These are phyloP conservation scores for Campoletis sonorensis DNA, from an alignment of 1,140 invertebrate species.

Conservation along the genomic window DNA sequence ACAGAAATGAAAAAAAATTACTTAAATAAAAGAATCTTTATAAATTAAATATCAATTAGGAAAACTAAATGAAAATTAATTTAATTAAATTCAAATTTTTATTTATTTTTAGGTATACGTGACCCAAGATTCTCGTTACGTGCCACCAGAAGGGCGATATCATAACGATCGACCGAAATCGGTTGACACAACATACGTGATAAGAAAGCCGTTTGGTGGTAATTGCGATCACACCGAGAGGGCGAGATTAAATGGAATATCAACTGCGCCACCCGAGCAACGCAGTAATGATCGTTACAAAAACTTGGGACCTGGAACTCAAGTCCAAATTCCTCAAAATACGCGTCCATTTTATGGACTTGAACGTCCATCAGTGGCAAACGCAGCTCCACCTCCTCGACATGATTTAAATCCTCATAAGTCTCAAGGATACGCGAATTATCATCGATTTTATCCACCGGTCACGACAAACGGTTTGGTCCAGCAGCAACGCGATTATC, in stretches of 20 bases:
- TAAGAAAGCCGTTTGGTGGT: slow-evolving; percentile 67
- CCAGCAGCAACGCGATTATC: slow-evolving; percentile 7
- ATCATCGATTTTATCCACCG: slow-evolving; percentile 46
- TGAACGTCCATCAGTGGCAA: background rate
- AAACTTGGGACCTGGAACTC: background rate
- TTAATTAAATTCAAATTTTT: background rate
- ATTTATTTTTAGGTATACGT: slow-evolving; percentile 64
- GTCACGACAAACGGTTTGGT: slow-evolving; percentile 37
- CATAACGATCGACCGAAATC: slow-evolving; percentile 66
- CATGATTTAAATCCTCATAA: slow-evolving; percentile 52
- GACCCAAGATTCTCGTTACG: slow-evolving; percentile 71
- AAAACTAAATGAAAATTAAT: too few species aligned
- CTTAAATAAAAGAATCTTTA: too few species aligned
- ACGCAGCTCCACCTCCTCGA: slow-evolving; percentile 15
- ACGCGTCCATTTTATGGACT: background rate
- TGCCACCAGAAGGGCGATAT: slow-evolving; percentile 70
- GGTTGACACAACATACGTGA: slow-evolving; percentile 75
- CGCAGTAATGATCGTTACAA: background rate
- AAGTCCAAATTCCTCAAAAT: too few species aligned
- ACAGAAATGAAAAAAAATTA: too few species aligned
- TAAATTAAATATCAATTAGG: too few species aligned
- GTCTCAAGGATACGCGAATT: slow-evolving; percentile 58
- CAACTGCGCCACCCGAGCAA: background rate
- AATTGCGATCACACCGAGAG: slow-evolving; percentile 38
- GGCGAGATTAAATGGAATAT: slow-evolving; percentile 37